Evolutionary conservation across 2,797 vertebrate genomes (phyloP), one percentile per base, ranked within the genome.

Genomic region (Spea hammondii): DNA sequence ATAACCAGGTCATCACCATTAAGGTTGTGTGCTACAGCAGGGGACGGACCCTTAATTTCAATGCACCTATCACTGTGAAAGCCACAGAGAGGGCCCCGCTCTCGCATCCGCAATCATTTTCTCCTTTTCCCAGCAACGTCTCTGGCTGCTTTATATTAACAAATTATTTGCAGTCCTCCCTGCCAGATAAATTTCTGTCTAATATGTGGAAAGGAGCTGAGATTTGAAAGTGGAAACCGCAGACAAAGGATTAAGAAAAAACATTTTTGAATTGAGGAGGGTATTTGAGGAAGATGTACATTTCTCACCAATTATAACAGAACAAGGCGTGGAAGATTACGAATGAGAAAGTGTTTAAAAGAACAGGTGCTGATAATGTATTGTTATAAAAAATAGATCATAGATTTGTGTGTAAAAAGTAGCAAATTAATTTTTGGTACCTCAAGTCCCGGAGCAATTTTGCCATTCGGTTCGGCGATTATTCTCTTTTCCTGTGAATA

Each of bases 161-260:
- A 65, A 85, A 86, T 80, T 70, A 83, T 79, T 81, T 83, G 47
- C 83, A 76, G 77, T 66, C 82, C 62, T 65, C 67, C 53, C 55
- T 46, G 73, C 50, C 70, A 69, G 79, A 80, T 53, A 76, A 76
- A 60, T 55, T 72, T 80, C 81, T 82, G 74, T 59, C 49, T 80
- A 72, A 80, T 73, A 78, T 74, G 69, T 66, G 76, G 79, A 76
- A 64, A 57, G 68, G 54, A 80, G 62, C 74, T 51, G 79, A 80
- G 65, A 80, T 80, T 68, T 66, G 62, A 81, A 77, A 72, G 74
- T 64, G 62, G 62, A 80, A 80, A 76, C 62, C 50, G 69, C 62
- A 70, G 53, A 76, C 62, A 76, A 80, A 72, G 50, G 62, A 70
- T 76, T 14, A 17, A 79, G 72, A 51, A 65, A 66, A 60, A 70